Percentiles rank a stretch among this genome's conserved stretches.
phyloP scores from a whole-genome alignment of 92 coral and sea anemone genomes.

The Parazoanthus swiftii region DNA sequence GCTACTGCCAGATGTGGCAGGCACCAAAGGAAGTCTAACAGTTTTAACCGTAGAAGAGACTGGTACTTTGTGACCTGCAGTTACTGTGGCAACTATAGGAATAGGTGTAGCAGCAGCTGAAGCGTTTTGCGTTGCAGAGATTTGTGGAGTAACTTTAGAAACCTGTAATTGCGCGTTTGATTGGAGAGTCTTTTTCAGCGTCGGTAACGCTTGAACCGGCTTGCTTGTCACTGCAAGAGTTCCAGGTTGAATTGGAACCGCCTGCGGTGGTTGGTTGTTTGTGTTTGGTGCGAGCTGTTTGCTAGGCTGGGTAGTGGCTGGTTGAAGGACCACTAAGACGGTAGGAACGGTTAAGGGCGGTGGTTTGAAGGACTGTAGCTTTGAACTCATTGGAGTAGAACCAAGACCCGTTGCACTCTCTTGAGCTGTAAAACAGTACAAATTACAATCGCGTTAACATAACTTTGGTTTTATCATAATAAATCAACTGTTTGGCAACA shows the following conservation, averaged over 20 bases:
- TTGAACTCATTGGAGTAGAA: neutral
- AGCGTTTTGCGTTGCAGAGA: neutral
- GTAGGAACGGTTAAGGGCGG: slow-evolving; percentile 12
- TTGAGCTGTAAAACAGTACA: neutral
- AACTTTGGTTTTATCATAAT: too few relatives aligned
- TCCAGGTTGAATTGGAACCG: neutral
- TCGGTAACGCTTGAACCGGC: neutral
- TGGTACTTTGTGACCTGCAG: neutral
- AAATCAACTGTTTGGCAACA: neutral
- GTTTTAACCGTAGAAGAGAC: too few relatives aligned
- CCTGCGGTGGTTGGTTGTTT: neutral
- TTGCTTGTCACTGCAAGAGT: neutral
- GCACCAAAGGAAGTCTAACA: neutral
- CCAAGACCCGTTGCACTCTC: neutral
- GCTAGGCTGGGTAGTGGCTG: neutral
- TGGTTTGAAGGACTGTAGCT: neutral
- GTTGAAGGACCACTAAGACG: neutral
- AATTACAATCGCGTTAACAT: neutral
- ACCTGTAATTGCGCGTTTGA: neutral
- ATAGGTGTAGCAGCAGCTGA: neutral
- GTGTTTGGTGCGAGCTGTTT: neutral
- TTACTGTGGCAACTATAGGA: neutral
- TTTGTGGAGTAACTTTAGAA: neutral
- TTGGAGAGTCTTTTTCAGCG: neutral
- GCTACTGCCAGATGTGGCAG: neutral